A percentile compares a stretch with the other conserved stretches of the same genome.
Evolutionary conservation across 1,140 invertebrate genomes (phyloP).

Genomic region (Plutomurus gul): DNA sequence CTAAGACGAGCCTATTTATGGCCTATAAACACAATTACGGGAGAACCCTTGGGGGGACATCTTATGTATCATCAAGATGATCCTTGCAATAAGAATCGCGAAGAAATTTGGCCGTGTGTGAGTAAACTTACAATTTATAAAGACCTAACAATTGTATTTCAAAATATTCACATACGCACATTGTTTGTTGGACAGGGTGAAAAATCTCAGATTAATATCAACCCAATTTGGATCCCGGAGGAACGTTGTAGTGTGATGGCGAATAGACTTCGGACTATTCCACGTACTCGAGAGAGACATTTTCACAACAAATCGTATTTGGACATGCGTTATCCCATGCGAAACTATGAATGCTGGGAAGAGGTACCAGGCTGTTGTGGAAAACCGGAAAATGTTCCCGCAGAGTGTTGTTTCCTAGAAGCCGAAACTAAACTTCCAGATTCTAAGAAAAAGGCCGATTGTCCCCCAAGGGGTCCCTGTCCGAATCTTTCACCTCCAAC

Average conservation of each 20-base stretch:
- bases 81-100: slow-evolving; percentile 1
- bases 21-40: slow-evolving; percentile 49
- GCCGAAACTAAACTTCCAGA: background rate
- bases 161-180: background rate
- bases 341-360: slow-evolving; percentile 51
- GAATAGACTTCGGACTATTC: background rate
- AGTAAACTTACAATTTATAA: background rate
- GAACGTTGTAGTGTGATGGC: slow-evolving; percentile 44
- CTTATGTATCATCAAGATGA: slow-evolving; percentile 24
- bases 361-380: slow-evolving; percentile 43
- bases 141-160: background rate
- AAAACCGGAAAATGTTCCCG: slow-evolving; percentile 24
- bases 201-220: slow-evolving; percentile 12
- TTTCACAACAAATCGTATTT: slow-evolving; percentile 42
- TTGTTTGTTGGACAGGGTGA: slow-evolving; percentile 38
- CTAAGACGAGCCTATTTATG: slow-evolving; percentile 47
- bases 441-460: background rate
- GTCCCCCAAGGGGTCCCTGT: background rate
- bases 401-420: slow-evolving; percentile 19
- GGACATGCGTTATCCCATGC: slow-evolving; percentile 41
- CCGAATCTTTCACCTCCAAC: background rate
- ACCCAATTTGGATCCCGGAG: slow-evolving; percentile 44
- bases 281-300: background rate
- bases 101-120: slow-evolving; percentile 50
- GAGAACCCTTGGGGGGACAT: slow-evolving; percentile 43